A percentile compares a stretch with the other conserved stretches of the same genome.
phyloP scores from a whole-genome alignment of 1,140 invertebrate species.

The Pogonomyrmex californicus region DNA sequence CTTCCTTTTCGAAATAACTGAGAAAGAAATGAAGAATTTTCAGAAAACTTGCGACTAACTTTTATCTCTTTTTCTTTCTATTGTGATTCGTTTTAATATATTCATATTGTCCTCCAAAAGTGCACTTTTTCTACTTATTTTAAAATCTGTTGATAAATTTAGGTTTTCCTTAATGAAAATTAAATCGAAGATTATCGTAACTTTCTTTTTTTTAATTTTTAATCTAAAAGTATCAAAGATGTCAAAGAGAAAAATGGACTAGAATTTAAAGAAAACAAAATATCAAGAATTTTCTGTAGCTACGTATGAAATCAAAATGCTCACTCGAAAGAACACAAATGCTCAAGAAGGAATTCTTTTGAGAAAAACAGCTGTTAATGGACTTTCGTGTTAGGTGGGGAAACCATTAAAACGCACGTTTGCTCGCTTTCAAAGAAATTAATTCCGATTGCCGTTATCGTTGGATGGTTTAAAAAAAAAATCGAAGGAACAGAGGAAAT shows the following conservation, averaged over 20 bases:
- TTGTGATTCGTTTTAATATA: background rate
- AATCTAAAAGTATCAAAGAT: background rate
- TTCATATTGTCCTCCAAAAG: background rate
- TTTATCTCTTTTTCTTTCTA: background rate
- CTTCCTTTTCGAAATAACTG: background rate
- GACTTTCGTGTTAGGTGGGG: constrained; percentile 78
- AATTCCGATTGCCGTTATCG: constrained; percentile 81
- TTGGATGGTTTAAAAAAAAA: constrained; percentile 56
- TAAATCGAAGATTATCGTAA: background rate
- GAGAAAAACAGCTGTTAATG: constrained; percentile 71
- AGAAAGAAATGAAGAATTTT: background rate
- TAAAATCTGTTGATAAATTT: background rate
- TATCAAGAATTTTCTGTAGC: background rate
- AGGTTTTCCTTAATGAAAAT: background rate
- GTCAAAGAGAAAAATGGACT: too few relatives aligned
- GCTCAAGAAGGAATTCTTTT: constrained; percentile 41
- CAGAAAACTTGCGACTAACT: background rate
- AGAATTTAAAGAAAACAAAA: background rate
- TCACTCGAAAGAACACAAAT: background rate
- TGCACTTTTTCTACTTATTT: background rate
- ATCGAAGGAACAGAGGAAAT: background rate
- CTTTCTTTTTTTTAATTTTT: background rate
- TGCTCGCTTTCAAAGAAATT: constrained; percentile 79
- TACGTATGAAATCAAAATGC: background rate
- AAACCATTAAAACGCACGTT: constrained; percentile 78